phyloP scores from a whole-genome alignment of 1,140 invertebrate species.

The Heliconius eleuchia region DNA sequence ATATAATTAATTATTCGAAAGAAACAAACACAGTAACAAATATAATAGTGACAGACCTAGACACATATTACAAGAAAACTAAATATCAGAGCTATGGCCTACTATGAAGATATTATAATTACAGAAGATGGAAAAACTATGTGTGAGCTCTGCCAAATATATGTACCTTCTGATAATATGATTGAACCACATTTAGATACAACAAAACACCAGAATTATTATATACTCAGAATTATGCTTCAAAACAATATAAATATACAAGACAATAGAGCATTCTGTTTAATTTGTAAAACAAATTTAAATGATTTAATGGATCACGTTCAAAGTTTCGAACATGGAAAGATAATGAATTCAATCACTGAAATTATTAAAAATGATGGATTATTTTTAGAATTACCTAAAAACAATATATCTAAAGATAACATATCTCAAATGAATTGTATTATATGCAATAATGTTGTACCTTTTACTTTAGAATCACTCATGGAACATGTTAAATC shows the following conservation, averaged over 20 bases:
- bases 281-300: constrained; percentile 40
- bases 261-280: constrained; percentile 35
- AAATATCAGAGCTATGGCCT: constrained; percentile 43
- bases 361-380: constrained; percentile 45
- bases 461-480: constrained; percentile 41
- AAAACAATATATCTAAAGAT: constrained; percentile 23
- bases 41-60: not conserved
- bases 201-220: constrained; percentile 39
- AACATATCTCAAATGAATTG: constrained; percentile 34
- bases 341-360: constrained; percentile 34
- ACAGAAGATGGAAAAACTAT: constrained; percentile 34
- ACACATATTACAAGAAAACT: not conserved
- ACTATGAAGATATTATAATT: constrained; percentile 49
- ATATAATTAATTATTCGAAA: not conserved
- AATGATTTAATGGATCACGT: constrained; percentile 37
- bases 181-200: constrained; percentile 42
- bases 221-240: constrained; percentile 43
- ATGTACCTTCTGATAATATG: constrained; percentile 27
- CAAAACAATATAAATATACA: constrained; percentile 42
- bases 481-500: constrained; percentile 36
- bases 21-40: not conserved
- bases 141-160: constrained; percentile 45
- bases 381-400: constrained; percentile 43
- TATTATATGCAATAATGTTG: constrained; percentile 44
- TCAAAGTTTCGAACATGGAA: constrained; percentile 35